These are phyloP conservation scores for Phacellophora camtschatica DNA, from an alignment of 30 jellyfish, hydroid and myxozoan genomes.

Conservation along the genomic window DNA sequence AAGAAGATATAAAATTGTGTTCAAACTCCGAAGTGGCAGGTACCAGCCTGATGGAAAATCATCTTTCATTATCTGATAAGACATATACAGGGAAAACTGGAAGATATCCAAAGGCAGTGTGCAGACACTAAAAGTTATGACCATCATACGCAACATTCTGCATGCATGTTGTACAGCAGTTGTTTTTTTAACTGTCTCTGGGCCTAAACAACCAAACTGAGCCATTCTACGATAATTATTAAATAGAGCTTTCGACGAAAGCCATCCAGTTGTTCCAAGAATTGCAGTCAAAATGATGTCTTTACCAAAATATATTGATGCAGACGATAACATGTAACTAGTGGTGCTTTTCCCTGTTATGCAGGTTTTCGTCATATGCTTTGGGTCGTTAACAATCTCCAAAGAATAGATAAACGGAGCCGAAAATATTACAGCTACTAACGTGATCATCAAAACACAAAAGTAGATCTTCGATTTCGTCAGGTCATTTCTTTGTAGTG, in stretches of 20 bases:
- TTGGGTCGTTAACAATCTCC: slow-evolving; percentile 17
- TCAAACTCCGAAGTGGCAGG: slow-evolving; percentile 48
- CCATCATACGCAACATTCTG: slow-evolving; percentile 56
- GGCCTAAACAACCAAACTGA: no score
- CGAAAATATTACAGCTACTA: background rate
- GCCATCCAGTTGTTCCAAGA: slow-evolving; percentile 4
- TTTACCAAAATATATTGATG: slow-evolving; percentile 21
- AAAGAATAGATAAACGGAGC: slow-evolving; percentile 37
- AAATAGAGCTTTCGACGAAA: background rate
- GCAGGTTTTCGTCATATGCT: slow-evolving; percentile 33
- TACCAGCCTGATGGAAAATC: background rate
- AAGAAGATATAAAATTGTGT: slow-evolving; percentile 53
- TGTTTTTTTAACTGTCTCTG: no score
- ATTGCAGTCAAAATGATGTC: slow-evolving; percentile 20
- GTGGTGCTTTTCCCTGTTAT: background rate
- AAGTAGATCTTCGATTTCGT: background rate
- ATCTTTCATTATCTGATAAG: slow-evolving; percentile 66
- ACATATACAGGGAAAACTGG: slow-evolving; percentile 51
- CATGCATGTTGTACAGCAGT: slow-evolving; percentile 38
- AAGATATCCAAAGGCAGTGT: slow-evolving; percentile 79
- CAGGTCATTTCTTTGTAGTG: background rate
- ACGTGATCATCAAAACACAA: background rate
- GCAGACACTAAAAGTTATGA: slow-evolving; percentile 38
- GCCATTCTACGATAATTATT: background rate
- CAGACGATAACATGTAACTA: background rate